phyloP scores from a whole-genome alignment of 1,140 invertebrate genomes.

The Yoshiicerus persimilis region DNA sequence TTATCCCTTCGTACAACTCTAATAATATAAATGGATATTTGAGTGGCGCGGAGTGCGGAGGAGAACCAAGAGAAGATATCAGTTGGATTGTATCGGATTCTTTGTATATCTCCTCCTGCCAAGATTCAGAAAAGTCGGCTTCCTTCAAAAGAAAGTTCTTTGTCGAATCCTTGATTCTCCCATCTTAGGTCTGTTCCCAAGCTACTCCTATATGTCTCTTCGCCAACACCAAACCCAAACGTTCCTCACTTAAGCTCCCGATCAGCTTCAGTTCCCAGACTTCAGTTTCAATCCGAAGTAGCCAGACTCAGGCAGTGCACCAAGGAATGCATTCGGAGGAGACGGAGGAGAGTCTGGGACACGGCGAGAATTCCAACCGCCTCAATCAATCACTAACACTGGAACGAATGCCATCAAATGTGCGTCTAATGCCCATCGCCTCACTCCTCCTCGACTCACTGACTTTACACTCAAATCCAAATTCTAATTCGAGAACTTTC shows the following conservation, averaged over 20 bases:
- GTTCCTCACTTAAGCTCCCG: not conserved
- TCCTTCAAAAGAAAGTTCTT: slow-evolving; percentile 14
- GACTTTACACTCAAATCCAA: not conserved
- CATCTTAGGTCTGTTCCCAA: not conserved
- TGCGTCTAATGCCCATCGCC: not conserved
- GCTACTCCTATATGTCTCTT: not conserved
- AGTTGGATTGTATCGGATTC: not conserved
- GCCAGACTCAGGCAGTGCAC: too few species aligned
- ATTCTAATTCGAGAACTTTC: not conserved
- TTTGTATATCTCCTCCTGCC: slow-evolving; percentile 3
- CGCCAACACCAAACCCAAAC: not conserved
- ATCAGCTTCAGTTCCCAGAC: not conserved
- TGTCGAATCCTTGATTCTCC: slow-evolving; percentile 18
- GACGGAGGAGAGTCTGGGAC: not conserved
- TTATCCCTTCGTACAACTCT: not conserved
- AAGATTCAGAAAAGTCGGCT: slow-evolving; percentile 16
- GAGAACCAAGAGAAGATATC: not conserved
- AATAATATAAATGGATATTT: slow-evolving; percentile 19
- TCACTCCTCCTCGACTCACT: not conserved
- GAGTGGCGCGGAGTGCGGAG: not conserved
- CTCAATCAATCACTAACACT: slow-evolving; percentile 7
- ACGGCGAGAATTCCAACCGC: not conserved
- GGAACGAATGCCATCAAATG: not conserved
- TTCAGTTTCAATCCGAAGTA: not conserved
- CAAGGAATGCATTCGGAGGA: not conserved